Evolutionary conservation across 2,113 vertebrate genomes (phyloP), one percentile per base, ranked within the genome.

Genomic region (Procavia capensis): DNA sequence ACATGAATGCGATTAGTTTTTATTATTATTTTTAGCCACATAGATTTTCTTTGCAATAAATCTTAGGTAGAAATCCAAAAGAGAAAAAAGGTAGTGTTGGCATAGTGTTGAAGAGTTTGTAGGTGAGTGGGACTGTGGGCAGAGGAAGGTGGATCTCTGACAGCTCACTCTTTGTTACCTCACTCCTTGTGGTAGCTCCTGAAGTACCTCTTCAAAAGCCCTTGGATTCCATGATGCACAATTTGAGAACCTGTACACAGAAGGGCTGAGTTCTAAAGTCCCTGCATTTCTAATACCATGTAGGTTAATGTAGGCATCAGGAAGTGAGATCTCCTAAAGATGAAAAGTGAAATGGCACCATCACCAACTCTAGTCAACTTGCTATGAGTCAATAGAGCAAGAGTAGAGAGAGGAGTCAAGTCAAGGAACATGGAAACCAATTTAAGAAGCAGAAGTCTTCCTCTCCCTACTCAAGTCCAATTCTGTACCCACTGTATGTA

Each of bases 1-100:
- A 82, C 64, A 59, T 64, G 24, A 16, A 80, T 72, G 43, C 17
- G 8, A 79, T 16, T 10, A 57, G 27, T 74, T 13, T 85, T 87
- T 61, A n/a, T 34, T 9, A 36, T 59, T 66, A 24, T 36, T 93
- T 89, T 88, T 43, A 59, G 43, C 20, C 81, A 34, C 27, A 84
- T 13, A 70, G 50, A 88, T 41, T 29, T 88, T 85, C 13, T 75
- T 61, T 4, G 72, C 29, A 74, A 11, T 91, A 85, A 89, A 72
- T 45, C 45, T 88, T 36, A 66, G 31, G 2, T 6, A 31, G 66
- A 86, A 41, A 64, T 14, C 19, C 45, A 59, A 79, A 41, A 90
- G 57, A 92, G 41, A 74, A 39, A 24, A 81, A 94, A 24, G 6
- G 7, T 22, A 17, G 16, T 7, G 1, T 13, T 16, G 59, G 14